Evolutionary conservation across 2,797 vertebrate genomes (phyloP).

Genomic region (Calcarius lapponicus): DNA sequence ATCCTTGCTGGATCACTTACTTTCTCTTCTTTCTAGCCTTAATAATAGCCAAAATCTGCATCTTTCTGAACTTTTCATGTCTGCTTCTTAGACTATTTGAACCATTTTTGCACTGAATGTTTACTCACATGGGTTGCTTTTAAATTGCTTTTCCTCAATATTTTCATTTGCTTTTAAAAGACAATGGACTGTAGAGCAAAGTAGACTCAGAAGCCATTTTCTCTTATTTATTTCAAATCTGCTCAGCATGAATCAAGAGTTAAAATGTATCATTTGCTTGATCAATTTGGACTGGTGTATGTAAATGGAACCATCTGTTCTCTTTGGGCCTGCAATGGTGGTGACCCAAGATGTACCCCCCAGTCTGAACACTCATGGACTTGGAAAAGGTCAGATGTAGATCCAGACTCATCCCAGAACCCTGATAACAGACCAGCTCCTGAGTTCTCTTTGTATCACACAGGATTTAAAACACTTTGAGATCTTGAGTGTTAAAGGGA

Average conservation of each 20-base stretch:
- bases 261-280: neutral
- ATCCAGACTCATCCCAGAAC: neutral
- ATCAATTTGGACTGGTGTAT: neutral
- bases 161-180: conserved; percentile 2
- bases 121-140: neutral
- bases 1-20: neutral
- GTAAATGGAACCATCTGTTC: neutral
- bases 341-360: neutral
- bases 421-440: neutral
- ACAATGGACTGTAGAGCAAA: neutral
- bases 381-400: neutral
- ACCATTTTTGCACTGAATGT: neutral
- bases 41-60: neutral
- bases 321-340: neutral
- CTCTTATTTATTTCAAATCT: neutral
- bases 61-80: neutral
- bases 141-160: neutral
- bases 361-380: neutral
- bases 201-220: neutral
- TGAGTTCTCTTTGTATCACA: neutral
- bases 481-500: neutral
- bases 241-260: neutral
- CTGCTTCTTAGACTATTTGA: neutral
- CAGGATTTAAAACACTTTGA: neutral
- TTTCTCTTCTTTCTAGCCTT: neutral